phyloP scores from a whole-genome alignment of 2,113 vertebrate genomes.

The Nematolebias whitei region DNA sequence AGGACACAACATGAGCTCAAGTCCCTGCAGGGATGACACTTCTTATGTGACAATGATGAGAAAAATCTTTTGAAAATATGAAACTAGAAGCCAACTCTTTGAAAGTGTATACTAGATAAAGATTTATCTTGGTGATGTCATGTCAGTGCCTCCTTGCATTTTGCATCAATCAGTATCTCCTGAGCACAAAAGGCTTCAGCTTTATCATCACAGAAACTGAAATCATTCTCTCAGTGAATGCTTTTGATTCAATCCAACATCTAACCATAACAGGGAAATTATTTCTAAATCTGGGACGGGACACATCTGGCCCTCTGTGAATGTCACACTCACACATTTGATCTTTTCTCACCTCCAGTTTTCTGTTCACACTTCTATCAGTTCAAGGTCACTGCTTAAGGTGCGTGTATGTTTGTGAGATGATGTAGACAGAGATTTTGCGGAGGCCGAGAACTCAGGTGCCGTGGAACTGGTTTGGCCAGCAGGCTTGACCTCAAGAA shows the following conservation, averaged over 20 bases:
- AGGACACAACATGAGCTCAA: neutral
- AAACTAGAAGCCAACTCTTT: conserved; percentile 44
- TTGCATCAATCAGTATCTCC: conserved; percentile 9
- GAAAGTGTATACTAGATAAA: conserved; percentile 30
- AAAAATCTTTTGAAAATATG: conserved; percentile 28
- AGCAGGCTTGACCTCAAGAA: conserved; percentile 22
- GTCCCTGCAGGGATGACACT: conserved; percentile 25
- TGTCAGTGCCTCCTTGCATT: conserved; percentile 10
- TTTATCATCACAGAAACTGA: conserved; percentile 25
- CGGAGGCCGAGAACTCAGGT: conserved; percentile 41
- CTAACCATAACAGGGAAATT: conserved; percentile 18
- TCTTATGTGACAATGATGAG: conserved; percentile 5
- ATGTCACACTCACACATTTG: conserved; percentile 49
- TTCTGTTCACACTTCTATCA: conserved; percentile 54
- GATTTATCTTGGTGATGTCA: conserved; percentile 35
- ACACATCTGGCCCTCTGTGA: conserved; percentile 47
- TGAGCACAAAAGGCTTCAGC: conserved; percentile 4
- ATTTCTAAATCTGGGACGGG: conserved; percentile 58
- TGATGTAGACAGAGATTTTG: conserved; percentile 16
- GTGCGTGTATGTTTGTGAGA: conserved; percentile 16
- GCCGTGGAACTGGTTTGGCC: conserved; percentile 17
- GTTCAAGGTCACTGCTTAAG: conserved; percentile 45
- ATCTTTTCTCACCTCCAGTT: conserved; percentile 58
- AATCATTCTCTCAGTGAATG: conserved; percentile 13
- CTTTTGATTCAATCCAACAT: conserved; percentile 26